These are phyloP conservation scores for Euzetes globulus DNA, from an alignment of 2,888 invertebrate species.

Conservation along the genomic window DNA sequence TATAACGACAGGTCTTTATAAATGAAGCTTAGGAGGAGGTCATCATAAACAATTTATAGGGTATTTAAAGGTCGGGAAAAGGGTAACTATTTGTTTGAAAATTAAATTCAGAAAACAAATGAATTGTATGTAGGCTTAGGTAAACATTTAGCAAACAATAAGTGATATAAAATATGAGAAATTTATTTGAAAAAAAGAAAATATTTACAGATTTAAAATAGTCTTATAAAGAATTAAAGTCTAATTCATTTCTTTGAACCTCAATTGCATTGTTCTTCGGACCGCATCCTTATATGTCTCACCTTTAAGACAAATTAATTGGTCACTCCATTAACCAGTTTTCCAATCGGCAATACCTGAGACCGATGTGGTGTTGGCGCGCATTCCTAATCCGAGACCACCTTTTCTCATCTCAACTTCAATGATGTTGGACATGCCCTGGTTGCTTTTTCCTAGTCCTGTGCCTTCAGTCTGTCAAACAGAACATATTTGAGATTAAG, in stretches of 20 bases:
- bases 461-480: slow-evolving; percentile 67
- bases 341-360: not conserved
- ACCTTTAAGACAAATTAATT: slow-evolving; percentile 53
- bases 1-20: no score
- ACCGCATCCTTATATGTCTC: slow-evolving; percentile 83
- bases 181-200: not conserved
- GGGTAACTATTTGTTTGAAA: no score
- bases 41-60: no score
- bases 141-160: no score
- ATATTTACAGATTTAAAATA: not conserved
- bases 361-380: slow-evolving; percentile 56
- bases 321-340: not conserved
- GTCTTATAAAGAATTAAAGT: not conserved
- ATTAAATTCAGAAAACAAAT: no score
- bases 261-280: slow-evolving; percentile 77
- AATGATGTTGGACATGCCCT: slow-evolving; percentile 85
- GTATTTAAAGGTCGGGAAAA: no score
- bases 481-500: not conserved
- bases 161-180: no score
- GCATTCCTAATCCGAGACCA: slow-evolving; percentile 78
- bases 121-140: not conserved
- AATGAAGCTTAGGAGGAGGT: no score
- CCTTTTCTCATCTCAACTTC: slow-evolving; percentile 64
- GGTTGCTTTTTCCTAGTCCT: slow-evolving; percentile 85
- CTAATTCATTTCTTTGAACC: slow-evolving; percentile 64